Percentiles rank a stretch among this genome's conserved stretches.
Conservation (phyloP, 2,797 vertebrate genomes). For the Acrossocheilus wenchowensis region DNA sequence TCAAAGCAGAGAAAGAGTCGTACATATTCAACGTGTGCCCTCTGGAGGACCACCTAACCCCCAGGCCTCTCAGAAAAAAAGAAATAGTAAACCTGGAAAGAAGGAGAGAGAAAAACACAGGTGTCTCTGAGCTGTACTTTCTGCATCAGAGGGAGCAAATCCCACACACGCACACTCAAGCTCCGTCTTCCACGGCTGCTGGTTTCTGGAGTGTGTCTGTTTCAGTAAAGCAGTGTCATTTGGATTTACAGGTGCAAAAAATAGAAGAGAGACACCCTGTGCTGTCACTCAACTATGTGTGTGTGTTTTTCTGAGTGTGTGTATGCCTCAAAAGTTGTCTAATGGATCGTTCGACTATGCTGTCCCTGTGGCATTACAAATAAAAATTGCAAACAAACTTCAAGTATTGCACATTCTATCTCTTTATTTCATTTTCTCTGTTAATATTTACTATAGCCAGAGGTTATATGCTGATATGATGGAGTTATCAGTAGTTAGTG, state of each 20-base stretch:
- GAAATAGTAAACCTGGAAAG: conserved; percentile 16
- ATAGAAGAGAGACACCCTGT: conserved; percentile 16
- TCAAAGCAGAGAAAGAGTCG: conserved; percentile 16
- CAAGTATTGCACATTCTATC: not conserved
- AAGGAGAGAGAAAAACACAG: conserved; percentile 8
- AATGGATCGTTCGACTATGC: conserved; percentile 32
- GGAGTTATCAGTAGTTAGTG: conserved; percentile 1
- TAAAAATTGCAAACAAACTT: not conserved
- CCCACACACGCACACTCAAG: conserved; percentile 31
- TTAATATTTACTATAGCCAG: not conserved
- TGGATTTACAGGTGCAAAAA: conserved; percentile 42
- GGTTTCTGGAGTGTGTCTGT: conserved; percentile 26
- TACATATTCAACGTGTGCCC: conserved; percentile 41
- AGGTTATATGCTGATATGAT: not conserved
- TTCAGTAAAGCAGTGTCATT: conserved; percentile 37
- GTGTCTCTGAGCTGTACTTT: conserved; percentile 39
- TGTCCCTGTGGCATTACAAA: conserved; percentile 29
- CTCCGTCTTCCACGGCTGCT: conserved; percentile 8
- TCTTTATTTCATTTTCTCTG: not conserved
- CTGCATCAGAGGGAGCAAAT: conserved; percentile 5
- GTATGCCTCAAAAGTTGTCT: conserved; percentile 22
- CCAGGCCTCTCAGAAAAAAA: conserved; percentile 7
- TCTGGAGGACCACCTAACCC: conserved; percentile 40
- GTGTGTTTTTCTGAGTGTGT: conserved; percentile 2
- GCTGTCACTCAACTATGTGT: conserved; percentile 33